Conservation (phyloP, 2,113 vertebrate species). For the Nanorana parkeri region DNA sequence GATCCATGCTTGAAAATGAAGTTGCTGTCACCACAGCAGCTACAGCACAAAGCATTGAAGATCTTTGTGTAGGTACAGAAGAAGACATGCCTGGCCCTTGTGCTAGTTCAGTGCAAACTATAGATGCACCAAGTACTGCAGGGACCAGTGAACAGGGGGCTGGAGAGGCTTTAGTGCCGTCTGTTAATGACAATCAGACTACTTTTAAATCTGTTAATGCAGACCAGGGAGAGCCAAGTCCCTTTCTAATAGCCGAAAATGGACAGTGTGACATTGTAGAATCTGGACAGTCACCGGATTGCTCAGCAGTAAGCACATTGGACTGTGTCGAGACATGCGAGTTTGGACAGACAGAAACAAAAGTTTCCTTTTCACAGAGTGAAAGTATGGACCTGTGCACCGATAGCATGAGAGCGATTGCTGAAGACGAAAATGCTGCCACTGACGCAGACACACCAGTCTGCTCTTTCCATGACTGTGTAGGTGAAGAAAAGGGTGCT, state of each 20-base stretch:
- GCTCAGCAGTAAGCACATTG: neutral
- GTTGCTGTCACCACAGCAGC: too few relatives aligned
- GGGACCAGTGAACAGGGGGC: constrained; percentile 55
- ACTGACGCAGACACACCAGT: neutral
- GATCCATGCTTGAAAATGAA: neutral
- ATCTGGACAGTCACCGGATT: rapidly evolving
- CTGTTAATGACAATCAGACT: neutral
- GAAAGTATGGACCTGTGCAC: neutral
- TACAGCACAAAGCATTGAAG: too few relatives aligned
- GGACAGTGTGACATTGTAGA: rapidly evolving
- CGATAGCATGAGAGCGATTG: neutral
- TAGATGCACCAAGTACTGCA: neutral
- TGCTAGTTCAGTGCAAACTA: too few relatives aligned
- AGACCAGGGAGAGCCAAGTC: neutral
- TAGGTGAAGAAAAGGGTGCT: neutral
- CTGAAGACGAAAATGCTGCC: neutral
- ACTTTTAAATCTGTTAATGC: neutral
- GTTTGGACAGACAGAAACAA: neutral
- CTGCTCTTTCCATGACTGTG: neutral
- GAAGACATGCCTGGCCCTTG: too few relatives aligned
- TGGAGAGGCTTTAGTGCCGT: neutral
- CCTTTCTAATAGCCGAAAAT: neutral
- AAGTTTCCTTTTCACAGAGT: neutral
- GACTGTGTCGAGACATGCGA: neutral
- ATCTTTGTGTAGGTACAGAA: too few relatives aligned